Conservation (phyloP, 1,140 invertebrate genomes). For the Tigriopus japonicus region DNA sequence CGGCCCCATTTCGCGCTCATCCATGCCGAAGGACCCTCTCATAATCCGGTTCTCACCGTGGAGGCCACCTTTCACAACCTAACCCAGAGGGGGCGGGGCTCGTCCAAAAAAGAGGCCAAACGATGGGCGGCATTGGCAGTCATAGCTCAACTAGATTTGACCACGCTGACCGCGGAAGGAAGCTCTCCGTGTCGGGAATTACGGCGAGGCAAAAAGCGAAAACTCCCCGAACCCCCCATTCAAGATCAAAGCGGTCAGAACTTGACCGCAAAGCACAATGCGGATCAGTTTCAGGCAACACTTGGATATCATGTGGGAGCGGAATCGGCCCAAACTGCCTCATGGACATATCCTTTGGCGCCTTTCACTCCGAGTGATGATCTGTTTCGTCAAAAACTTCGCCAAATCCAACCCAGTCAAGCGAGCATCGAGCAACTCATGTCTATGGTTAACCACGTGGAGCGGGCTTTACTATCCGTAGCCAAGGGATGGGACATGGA, state of each 20-base stretch:
- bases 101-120: slow-evolving; percentile 1
- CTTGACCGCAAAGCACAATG: not conserved
- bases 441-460: too few species aligned
- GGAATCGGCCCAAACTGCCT: not conserved
- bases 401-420: too few species aligned
- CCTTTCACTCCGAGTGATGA: not conserved
- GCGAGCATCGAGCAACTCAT: too few species aligned
- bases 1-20: not conserved
- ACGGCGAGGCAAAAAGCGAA: not conserved
- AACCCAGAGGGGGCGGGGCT: not conserved
- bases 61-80: not conserved
- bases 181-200: not conserved
- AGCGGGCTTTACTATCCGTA: too few species aligned
- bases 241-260: not conserved
- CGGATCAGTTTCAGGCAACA: not conserved
- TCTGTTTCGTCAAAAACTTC: not conserved
- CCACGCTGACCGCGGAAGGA: not conserved
- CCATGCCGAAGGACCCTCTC: not conserved
- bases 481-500: too few species aligned
- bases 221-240: not conserved
- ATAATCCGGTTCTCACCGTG: not conserved
- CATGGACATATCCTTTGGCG: not conserved
- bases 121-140: not conserved
- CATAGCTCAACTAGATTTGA: not conserved
- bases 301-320: not conserved